phyloP scores from a whole-genome alignment of 2,888 invertebrate genomes.

The Mesorhabditis belari region DNA sequence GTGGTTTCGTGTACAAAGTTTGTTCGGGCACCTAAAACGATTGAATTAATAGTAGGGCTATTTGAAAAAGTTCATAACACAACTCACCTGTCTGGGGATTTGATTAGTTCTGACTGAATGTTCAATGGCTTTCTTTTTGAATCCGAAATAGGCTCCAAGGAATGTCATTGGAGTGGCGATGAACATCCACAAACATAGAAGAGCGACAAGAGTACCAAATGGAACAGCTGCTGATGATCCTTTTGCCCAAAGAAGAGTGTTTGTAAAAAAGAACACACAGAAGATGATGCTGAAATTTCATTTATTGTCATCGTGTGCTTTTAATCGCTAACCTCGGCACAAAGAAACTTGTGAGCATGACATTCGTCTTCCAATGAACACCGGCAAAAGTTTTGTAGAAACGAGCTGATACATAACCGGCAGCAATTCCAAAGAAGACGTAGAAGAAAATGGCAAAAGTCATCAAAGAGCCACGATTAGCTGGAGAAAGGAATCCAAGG shows the following conservation, averaged over 20 bases:
- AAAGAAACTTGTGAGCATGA: constrained; percentile 86
- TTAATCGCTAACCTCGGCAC: constrained; percentile 78
- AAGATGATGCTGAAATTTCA: constrained; percentile 83
- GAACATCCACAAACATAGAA: constrained; percentile 90
- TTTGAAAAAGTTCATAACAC: too few relatives aligned
- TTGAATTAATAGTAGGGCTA: background rate
- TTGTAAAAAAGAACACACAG: constrained; percentile 91
- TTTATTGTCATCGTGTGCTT: too few relatives aligned
- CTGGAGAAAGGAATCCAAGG: constrained; percentile 93
- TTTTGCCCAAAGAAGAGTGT: constrained; percentile 88
- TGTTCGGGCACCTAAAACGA: constrained; percentile 76
- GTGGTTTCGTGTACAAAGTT: constrained; percentile 84
- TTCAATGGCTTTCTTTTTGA: constrained; percentile 85
- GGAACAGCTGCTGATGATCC: constrained; percentile 92
- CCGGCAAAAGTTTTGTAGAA: constrained; percentile 97
- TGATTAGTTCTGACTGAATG: constrained; percentile 97
- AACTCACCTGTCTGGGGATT: constrained; percentile 76
- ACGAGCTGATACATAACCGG: constrained; percentile 90
- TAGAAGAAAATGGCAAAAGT: constrained; percentile 92
- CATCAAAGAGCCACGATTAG: constrained; percentile 95
- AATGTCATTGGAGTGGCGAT: constrained; percentile 97
- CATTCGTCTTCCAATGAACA: constrained; percentile 96
- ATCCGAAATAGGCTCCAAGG: constrained; percentile 95
- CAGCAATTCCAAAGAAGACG: constrained; percentile 90
- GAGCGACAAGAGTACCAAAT: constrained; percentile 86